These are phyloP conservation scores for Antennarius maculatus DNA, from an alignment of 2,797 vertebrate genomes.

Conservation along the genomic window DNA sequence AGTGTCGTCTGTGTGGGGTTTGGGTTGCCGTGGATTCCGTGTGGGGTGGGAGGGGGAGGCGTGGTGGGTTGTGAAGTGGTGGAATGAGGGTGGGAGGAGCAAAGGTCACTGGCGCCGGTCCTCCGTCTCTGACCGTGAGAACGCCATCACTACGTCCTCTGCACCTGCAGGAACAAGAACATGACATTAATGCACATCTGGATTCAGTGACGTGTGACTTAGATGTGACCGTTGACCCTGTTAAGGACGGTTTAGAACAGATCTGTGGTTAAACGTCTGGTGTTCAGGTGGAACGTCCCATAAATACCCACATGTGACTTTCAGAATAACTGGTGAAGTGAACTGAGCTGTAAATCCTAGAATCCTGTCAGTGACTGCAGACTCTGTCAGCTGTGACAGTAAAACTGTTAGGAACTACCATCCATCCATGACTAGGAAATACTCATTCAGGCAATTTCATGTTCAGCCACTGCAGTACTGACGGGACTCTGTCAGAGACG, in stretches of 20 bases:
- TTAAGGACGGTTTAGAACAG: background rate
- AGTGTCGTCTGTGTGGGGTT: constrained; percentile 67
- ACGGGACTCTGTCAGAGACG: background rate
- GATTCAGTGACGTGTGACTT: background rate
- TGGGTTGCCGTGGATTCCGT: constrained; percentile 50
- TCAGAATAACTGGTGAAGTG: too few relatives aligned
- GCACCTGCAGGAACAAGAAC: constrained; percentile 83
- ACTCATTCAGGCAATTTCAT: constrained; percentile 34
- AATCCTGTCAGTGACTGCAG: constrained; percentile 18
- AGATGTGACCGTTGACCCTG: background rate
- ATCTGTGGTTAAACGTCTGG: too few relatives aligned
- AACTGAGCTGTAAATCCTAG: too few relatives aligned
- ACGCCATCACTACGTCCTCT: constrained; percentile 98
- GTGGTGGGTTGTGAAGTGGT: constrained; percentile 26
- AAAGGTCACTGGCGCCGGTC: constrained; percentile 93
- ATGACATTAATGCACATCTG: too few relatives aligned
- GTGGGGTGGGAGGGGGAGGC: constrained; percentile 27
- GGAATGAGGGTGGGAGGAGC: constrained; percentile 14
- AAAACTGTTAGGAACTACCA: constrained; percentile 4
- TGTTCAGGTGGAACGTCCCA: too few relatives aligned
- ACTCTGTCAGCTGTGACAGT: constrained; percentile 31
- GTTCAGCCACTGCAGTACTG: background rate
- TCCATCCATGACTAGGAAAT: constrained; percentile 8
- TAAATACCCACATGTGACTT: too few relatives aligned
- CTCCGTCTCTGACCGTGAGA: constrained; percentile 97